Percentiles rank a stretch among this genome's conserved stretches.
phyloP scores from a whole-genome alignment of 92 coral and sea anemone genomes.

The Isaurus tuberculatus region DNA sequence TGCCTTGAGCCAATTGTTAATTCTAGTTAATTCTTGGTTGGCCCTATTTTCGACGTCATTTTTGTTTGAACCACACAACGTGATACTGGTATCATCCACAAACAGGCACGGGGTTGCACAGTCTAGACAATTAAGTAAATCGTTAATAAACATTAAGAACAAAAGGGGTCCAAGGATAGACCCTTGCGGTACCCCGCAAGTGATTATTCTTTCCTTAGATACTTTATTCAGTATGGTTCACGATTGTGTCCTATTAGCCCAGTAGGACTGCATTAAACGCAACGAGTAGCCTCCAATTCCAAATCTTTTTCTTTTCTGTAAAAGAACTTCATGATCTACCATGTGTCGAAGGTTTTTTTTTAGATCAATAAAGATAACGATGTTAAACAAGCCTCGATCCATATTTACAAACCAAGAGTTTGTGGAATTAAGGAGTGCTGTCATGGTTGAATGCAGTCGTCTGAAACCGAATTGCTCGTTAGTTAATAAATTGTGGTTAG shows the following conservation, averaged over 20 bases:
- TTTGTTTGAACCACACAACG: neutral
- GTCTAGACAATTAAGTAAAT: neutral
- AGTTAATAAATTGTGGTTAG: conserved; percentile 24
- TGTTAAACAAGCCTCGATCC: conserved; percentile 34
- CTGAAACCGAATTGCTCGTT: conserved; percentile 42
- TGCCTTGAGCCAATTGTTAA: conserved; percentile 10
- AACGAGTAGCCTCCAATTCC: conserved; percentile 20
- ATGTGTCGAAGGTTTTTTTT: conserved; percentile 18
- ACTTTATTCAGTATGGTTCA: conserved; percentile 17
- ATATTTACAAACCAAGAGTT: too few relatives aligned
- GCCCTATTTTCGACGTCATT: conserved; percentile 17
- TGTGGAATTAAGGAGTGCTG: conserved; percentile 28
- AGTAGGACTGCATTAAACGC: conserved; percentile 28
- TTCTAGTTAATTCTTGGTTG: conserved; percentile 11
- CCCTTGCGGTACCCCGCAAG: conserved; percentile 18
- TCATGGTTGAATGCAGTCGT: conserved; percentile 46
- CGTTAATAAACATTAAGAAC: neutral
- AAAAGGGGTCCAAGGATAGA: conserved; percentile 2
- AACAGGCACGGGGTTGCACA: conserved; percentile 9
- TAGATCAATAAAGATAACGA: conserved; percentile 36
- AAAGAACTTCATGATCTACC: conserved; percentile 17
- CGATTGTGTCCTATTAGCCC: conserved; percentile 16
- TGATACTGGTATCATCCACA: conserved; percentile 19
- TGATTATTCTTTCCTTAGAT: conserved; percentile 24
- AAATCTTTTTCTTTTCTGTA: conserved; percentile 12